Evolutionary conservation across 2,113 vertebrate species (phyloP), one percentile per base, ranked within the genome.

Genomic region (Oreochromis aureus): DNA sequence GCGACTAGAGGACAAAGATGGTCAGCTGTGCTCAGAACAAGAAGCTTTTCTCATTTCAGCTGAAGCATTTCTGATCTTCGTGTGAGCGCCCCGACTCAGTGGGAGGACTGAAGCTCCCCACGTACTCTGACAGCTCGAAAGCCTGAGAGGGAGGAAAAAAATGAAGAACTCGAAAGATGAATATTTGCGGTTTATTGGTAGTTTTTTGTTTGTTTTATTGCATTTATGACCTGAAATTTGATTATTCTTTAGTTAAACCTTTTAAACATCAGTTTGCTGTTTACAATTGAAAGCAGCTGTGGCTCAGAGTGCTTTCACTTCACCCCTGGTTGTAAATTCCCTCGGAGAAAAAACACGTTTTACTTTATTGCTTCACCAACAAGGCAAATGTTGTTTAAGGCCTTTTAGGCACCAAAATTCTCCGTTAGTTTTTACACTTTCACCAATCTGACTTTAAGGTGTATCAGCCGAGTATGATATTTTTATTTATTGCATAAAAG

Each of bases 1-100:
- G 73, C 39, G 44, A 84, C 79, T 59, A 87, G 55, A 84, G 83
- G 87, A 83, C 55, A 63, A 54, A 81, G 56, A 89, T 19, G 13
- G 73, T 85, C 91, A 3, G 84, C 76, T 46, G 63, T 82, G 91
- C 85, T 88, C 89, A 16, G 88, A 90, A 88, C 80, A 34, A 15
- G 53, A 89, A 76, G 58, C 48, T 87, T 83, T 92, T 84, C 56
- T 88, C 63, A n/a, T 90, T 92, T 80, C 80, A 86, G 3, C 66
- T 18, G 54, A 51, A 89, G 80, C 89, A 30, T 69, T 85, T 88
- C 66, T 55, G 83, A 86, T 84, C 5, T 55, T 36, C 19, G 53
- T 32, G 6, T 2, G 32, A 90, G 88, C n/a, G 5, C 82, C 51
- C 56, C 44, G 86, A 69, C 34, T 63, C 80, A 71, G 86, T 19